Base-by-base conservation (phyloP, 2,797 vertebrate genomes). In the Pangasius krempfi region DNA sequence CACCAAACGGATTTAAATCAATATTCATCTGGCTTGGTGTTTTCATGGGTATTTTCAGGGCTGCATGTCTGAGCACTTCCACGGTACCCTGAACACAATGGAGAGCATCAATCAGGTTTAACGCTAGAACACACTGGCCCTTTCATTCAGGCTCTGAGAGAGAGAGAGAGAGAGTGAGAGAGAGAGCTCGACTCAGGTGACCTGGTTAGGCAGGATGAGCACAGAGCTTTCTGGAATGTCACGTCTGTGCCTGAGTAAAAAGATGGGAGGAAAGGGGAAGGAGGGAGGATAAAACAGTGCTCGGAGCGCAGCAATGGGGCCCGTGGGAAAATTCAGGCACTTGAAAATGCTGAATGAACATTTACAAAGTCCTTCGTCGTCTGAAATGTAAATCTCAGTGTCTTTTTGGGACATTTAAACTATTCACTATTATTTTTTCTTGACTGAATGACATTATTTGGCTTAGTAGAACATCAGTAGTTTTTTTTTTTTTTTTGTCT, bases 31-130 rank as follows among this genome's bases (percentile, higher is more conserved):
- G 78, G 30, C 16, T 56, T 16, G 0, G 16, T 14, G 44, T 33
- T 50, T 79, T 30, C 50, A 54, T 1, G 33, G 33, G 3, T 22
- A 30, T 68, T 30, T 30, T 44, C 37, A 25, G 47, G 6, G 7
- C 50, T 33, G 75, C 16, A 0, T 58, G 78, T 81, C 30, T 58
- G 78, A 60, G 20, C 78, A 58, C 20, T 81, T 81, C 78, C 30
- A 81, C 78, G 20, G 54, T 0, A 25, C 78, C 47, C 40, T 8
- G 30, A 37, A 89, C 66, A 92, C 90, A 91, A 90, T 90, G 14
- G 52, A 62, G 50, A 72, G 64, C 90, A 92, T 91, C 92, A 91
- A 89, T 91, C 89, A 90, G 87, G 68, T 80, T 84, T 76, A 87
- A 20, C 30, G 83, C 83, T 27, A 76, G 86, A 92, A 82, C 80